Percentiles rank a stretch among this genome's conserved stretches.
phyloP scores from a whole-genome alignment of 2,888 invertebrate genomes.

The Celastrina argiolus region DNA sequence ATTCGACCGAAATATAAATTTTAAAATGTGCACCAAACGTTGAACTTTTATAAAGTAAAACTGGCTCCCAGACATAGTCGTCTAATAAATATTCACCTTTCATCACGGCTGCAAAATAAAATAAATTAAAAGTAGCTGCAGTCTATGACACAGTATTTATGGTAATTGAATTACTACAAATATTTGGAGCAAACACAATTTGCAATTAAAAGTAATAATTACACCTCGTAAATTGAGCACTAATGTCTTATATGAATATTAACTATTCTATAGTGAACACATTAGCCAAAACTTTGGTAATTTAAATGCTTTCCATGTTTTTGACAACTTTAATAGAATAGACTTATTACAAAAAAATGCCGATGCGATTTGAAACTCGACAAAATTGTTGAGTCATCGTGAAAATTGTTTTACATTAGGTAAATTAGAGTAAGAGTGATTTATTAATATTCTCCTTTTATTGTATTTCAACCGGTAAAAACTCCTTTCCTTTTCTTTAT shows the following conservation, averaged over 20 bases:
- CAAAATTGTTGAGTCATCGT: not conserved
- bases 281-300: not conserved
- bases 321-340: not conserved
- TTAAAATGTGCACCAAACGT: not conserved
- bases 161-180: constrained; percentile 15
- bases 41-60: not conserved
- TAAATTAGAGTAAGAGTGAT: not conserved
- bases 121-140: constrained; percentile 11
- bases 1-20: not conserved
- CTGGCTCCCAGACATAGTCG: not conserved
- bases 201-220: constrained; percentile 20
- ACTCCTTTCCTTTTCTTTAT: no score
- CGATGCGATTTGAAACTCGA: no score
- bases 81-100: constrained; percentile 8
- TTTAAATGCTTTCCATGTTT: not conserved
- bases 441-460: no score
- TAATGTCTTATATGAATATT: constrained; percentile 11
- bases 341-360: no score
- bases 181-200: constrained; percentile 19
- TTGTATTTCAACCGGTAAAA: no score
- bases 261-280: not conserved
- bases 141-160: constrained; percentile 13
- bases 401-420: not conserved
- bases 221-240: not conserved
- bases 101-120: not conserved